phyloP scores from a whole-genome alignment of 2,113 vertebrate species.

The Pipa parva region DNA sequence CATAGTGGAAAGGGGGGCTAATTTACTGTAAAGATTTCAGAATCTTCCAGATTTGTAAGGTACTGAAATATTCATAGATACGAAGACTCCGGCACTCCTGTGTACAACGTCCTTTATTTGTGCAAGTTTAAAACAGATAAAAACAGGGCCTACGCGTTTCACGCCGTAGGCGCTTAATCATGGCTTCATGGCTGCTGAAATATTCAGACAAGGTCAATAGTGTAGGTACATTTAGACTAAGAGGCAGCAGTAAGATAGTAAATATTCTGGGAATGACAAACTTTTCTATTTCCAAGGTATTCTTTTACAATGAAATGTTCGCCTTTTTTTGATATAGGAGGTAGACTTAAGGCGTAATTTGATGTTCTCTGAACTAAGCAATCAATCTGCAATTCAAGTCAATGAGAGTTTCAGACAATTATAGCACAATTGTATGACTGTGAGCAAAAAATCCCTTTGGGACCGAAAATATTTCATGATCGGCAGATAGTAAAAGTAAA shows the following conservation, averaged over 20 bases:
- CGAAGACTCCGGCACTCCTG: no score
- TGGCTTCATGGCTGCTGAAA: no score
- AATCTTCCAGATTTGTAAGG: no score
- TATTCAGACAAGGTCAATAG: no score
- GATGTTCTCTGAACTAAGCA: constrained; percentile 25
- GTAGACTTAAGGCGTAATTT: constrained; percentile 30
- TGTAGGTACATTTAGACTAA: no score
- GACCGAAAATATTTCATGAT: constrained; percentile 33
- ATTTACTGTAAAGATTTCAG: no score
- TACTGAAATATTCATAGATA: no score
- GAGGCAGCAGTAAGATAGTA: constrained; percentile 1
- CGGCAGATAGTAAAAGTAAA: constrained; percentile 22
- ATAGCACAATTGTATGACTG: constrained; percentile 18
- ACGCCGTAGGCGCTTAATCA: no score
- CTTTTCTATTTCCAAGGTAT: constrained; percentile 27
- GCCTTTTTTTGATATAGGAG: constrained; percentile 16
- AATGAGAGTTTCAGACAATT: constrained; percentile 14
- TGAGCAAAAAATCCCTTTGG: constrained; percentile 24
- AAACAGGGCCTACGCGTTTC: no score
- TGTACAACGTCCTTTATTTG: no score
- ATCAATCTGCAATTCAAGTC: constrained; percentile 31
- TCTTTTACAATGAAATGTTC: constrained; percentile 30
- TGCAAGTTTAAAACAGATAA: no score
- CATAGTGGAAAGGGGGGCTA: no score
- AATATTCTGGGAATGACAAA: constrained; percentile 4